These are phyloP conservation scores for Colostygia pectinataria DNA, from an alignment of 2,888 invertebrate species.

Conservation along the genomic window DNA sequence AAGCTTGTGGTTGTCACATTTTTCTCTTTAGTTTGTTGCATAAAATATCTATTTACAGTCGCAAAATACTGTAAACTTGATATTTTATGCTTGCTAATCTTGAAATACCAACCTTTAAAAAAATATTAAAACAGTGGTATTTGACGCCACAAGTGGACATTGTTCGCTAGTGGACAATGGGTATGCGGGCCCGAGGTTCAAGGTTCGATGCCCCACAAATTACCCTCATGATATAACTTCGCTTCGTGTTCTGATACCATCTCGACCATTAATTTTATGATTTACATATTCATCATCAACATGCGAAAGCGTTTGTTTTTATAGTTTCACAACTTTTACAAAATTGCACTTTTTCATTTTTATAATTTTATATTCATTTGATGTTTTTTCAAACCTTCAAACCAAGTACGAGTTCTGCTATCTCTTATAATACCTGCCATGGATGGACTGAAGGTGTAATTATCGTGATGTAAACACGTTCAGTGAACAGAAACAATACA, in stretches of 20 bases:
- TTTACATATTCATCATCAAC: conserved; percentile 41
- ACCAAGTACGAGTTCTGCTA: conserved; percentile 7
- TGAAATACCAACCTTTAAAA: conserved; percentile 7
- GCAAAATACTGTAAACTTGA: neutral
- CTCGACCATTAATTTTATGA: conserved; percentile 56
- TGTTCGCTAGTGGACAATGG: conserved; percentile 62
- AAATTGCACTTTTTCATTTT: conserved; percentile 9
- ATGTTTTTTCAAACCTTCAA: no score
- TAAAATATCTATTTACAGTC: no score
- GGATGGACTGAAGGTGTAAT: conserved; percentile 34
- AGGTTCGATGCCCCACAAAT: conserved; percentile 67
- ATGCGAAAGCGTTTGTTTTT: conserved; percentile 27
- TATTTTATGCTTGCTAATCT: neutral
- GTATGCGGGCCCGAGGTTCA: conserved; percentile 63
- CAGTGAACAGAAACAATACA: conserved; percentile 45
- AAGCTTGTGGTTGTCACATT: no score
- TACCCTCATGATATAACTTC: conserved; percentile 63
- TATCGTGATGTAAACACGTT: conserved; percentile 41
- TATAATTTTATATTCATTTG: conserved; percentile 4
- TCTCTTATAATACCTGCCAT: conserved; percentile 22
- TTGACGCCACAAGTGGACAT: conserved; percentile 54
- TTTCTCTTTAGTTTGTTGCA: no score
- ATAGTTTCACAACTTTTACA: conserved; percentile 5
- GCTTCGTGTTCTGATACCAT: conserved; percentile 58
- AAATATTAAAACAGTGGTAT: conserved; percentile 33